Percentiles rank a stretch among this genome's conserved stretches.
phyloP scores from a whole-genome alignment of 1,140 invertebrate genomes.

The Nasonia longicornis region DNA sequence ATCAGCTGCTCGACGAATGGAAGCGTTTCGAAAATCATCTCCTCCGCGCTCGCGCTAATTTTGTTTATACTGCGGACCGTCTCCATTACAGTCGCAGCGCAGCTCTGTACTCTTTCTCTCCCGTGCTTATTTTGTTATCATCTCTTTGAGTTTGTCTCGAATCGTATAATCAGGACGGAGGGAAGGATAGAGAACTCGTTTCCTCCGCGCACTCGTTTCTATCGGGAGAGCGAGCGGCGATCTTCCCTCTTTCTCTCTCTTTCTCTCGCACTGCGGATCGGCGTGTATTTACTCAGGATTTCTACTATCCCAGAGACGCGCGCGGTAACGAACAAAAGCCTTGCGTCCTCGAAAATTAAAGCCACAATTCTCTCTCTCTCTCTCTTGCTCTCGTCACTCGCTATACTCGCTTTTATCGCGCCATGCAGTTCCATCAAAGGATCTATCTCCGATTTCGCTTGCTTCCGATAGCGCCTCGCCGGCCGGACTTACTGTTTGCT shows the following conservation, averaged over 20 bases:
- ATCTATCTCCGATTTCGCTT: slow-evolving; percentile 7
- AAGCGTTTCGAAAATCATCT: too few relatives aligned
- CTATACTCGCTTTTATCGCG: slow-evolving; percentile 17
- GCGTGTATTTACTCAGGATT: slow-evolving; percentile 43
- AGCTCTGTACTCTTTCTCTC: slow-evolving; percentile 42
- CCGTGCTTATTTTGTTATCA: slow-evolving; percentile 36
- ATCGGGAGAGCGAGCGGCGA: not conserved
- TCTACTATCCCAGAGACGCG: slow-evolving; percentile 21
- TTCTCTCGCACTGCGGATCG: slow-evolving; percentile 17
- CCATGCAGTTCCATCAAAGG: slow-evolving; percentile 26
- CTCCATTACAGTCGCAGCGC: slow-evolving; percentile 14
- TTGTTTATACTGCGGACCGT: not conserved
- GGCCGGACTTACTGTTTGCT: slow-evolving; percentile 39
- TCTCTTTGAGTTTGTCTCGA: slow-evolving; percentile 32
- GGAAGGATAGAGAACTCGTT: not conserved
- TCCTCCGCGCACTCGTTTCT: slow-evolving; percentile 19
- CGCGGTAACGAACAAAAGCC: slow-evolving; percentile 44
- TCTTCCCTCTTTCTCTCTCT: not conserved
- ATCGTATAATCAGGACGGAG: not conserved
- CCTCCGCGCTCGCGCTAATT: not conserved
- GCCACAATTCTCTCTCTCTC: not conserved
- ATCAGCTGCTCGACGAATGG: too few relatives aligned
- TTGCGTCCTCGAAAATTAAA: slow-evolving; percentile 45
- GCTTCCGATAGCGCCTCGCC: not conserved
- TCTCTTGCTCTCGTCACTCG: not conserved